phyloP scores from a whole-genome alignment of 2,113 vertebrate species.

The Buteo buteo region DNA sequence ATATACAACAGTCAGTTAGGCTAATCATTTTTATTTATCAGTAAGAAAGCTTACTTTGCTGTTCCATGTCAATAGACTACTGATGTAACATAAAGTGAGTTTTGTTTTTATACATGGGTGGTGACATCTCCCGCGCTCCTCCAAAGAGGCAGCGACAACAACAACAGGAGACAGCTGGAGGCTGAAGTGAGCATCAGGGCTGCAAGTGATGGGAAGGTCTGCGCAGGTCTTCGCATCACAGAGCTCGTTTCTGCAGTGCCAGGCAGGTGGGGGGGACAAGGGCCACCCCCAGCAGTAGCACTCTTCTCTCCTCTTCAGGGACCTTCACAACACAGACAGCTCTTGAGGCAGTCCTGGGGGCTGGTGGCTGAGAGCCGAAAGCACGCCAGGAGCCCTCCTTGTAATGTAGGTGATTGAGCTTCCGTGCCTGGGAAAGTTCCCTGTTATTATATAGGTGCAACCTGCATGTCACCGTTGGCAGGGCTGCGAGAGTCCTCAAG shows the following conservation, averaged over 20 bases:
- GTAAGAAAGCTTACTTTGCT: not conserved
- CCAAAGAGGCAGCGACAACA: not conserved
- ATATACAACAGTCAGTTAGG: constrained; percentile 18
- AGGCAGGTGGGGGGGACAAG: not conserved
- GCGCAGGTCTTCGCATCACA: not conserved
- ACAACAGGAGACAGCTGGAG: not conserved
- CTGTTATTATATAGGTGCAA: not conserved
- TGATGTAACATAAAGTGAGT: not conserved
- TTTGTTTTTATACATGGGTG: not conserved
- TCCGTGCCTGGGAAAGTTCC: not conserved
- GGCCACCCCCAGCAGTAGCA: not conserved
- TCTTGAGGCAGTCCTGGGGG: not conserved
- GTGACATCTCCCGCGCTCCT: not conserved
- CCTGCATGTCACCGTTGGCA: rapidly evolving
- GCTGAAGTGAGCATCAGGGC: not conserved
- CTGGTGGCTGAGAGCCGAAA: not conserved
- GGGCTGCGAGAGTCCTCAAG: not conserved
- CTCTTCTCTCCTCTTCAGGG: not conserved
- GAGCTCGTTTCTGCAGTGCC: not conserved
- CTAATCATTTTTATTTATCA: not conserved
- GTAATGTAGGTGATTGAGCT: not conserved
- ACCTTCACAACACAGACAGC: not conserved
- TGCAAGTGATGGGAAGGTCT: not conserved
- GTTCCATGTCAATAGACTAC: not conserved
- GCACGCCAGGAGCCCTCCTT: not conserved